Conservation (phyloP, 2,797 vertebrate genomes). For the Smutsia gigantea region DNA sequence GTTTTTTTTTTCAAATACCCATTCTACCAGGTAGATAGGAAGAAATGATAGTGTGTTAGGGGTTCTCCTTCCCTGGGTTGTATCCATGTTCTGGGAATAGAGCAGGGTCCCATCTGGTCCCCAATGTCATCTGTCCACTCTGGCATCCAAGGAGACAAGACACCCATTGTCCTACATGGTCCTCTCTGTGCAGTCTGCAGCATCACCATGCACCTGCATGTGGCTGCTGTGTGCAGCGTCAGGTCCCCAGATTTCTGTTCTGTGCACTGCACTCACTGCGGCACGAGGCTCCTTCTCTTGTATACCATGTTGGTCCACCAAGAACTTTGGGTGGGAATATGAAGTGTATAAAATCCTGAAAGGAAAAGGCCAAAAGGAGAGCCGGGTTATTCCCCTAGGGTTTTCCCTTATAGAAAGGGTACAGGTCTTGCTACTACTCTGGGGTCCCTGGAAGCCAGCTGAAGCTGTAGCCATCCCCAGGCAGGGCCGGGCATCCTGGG, state of each 20-base stretch:
- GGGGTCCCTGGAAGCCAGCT: neutral
- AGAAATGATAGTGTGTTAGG: neutral
- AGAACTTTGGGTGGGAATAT: neutral
- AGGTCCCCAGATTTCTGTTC: neutral
- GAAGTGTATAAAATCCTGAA: neutral
- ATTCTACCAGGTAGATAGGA: neutral
- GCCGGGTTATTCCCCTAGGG: accelerated
- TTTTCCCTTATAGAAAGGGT: neutral
- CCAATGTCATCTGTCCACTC: neutral
- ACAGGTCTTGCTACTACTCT: neutral
- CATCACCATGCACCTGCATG: accelerated
- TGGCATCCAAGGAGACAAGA: neutral
- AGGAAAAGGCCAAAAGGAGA: neutral
- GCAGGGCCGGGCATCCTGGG: neutral
- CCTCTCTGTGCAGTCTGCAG: neutral
- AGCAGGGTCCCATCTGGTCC: neutral
- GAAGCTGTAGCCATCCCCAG: neutral
- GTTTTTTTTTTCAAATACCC: constrained; percentile 4
- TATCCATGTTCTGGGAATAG: neutral
- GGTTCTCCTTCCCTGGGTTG: neutral
- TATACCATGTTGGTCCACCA: neutral
- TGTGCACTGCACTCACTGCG: neutral
- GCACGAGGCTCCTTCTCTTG: neutral
- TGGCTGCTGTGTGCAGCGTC: neutral
- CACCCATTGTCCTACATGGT: neutral